These are phyloP conservation scores for Oreochromis mossambicus DNA, from an alignment of 2,797 vertebrate species.

Conservation along the genomic window DNA sequence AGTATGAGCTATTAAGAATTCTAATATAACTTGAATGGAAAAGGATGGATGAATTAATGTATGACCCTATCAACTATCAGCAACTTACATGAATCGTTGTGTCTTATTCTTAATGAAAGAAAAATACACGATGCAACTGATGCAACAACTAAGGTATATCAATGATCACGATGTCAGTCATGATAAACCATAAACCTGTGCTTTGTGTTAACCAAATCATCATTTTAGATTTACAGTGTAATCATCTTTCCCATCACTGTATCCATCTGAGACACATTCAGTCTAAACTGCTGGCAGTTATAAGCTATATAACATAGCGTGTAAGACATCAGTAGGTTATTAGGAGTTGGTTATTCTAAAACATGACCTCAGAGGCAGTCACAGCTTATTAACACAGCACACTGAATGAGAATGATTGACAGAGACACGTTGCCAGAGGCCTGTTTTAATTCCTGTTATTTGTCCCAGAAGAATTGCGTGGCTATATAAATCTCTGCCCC, in stretches of 20 bases:
- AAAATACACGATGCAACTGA: neutral
- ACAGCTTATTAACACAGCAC: conserved; percentile 57
- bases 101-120: neutral
- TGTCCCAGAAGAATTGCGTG: conserved; percentile 67
- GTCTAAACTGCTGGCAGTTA: conserved; percentile 11
- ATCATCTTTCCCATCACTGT: neutral
- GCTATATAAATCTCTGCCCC: conserved; percentile 69
- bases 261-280: neutral
- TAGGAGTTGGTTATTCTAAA: conserved; percentile 64
- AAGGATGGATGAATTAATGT: neutral
- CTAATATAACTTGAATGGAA: neutral
- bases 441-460: conserved; percentile 69
- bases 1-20: neutral
- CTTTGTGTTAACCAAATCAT: neutral
- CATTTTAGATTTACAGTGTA: neutral
- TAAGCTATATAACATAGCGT: conserved; percentile 26
- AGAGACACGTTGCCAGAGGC: conserved; percentile 67
- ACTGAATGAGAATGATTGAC: conserved; percentile 74
- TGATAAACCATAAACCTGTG: neutral
- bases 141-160: neutral
- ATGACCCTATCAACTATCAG: neutral
- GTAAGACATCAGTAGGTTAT: conserved; percentile 43
- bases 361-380: conserved; percentile 66
- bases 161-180: neutral
- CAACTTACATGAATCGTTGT: neutral